Conservation (phyloP, 2,797 vertebrate species). For the Glossophaga mutica region DNA sequence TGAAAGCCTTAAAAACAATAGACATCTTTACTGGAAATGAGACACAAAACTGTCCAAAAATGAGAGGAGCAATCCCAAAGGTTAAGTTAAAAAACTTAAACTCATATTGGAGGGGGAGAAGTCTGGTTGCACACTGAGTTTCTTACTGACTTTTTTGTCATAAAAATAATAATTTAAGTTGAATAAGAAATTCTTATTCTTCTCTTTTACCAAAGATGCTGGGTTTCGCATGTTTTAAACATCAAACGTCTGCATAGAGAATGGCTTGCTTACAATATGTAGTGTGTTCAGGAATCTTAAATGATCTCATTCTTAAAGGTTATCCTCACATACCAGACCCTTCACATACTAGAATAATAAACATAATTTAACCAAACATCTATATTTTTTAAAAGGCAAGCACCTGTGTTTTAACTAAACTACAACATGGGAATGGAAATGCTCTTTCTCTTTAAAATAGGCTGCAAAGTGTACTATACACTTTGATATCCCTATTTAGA, state of each 20-base stretch:
- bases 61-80: constrained; percentile 23
- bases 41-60: constrained; percentile 49
- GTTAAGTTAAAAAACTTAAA: constrained; percentile 56
- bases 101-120: constrained; percentile 13
- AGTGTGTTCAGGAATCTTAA: constrained; percentile 27
- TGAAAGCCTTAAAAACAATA: constrained; percentile 56
- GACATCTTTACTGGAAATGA: constrained; percentile 56
- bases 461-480: neutral
- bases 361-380: neutral
- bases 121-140: constrained; percentile 41
- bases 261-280: constrained; percentile 29
- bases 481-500: neutral
- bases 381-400: neutral
- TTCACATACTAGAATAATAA: neutral
- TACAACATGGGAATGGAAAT: neutral
- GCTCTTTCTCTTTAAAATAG: neutral
- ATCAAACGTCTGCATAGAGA: constrained; percentile 55
- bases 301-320: constrained; percentile 31
- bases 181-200: constrained; percentile 35
- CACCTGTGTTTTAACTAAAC: neutral
- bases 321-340: neutral
- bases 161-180: constrained; percentile 47
- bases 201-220: constrained; percentile 47
- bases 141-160: constrained; percentile 32
- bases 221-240: constrained; percentile 55